phyloP scores from a whole-genome alignment of 2,797 vertebrate genomes.

The Petrocephalus schoutedeni region DNA sequence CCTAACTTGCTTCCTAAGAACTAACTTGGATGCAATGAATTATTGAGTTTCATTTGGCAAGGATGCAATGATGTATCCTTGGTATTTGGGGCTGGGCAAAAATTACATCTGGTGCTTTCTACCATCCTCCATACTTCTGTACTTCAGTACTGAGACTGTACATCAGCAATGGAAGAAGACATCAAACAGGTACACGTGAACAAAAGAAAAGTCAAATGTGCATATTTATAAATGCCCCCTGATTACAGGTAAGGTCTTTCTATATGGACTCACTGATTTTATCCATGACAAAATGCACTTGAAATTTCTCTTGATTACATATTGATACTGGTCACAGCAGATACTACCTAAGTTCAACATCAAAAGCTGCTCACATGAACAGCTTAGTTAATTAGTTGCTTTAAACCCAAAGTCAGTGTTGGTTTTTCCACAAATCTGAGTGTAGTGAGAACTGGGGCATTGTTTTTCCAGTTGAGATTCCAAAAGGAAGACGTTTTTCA shows the following conservation, averaged over 20 bases:
- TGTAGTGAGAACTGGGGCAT: not conserved
- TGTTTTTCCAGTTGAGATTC: not conserved
- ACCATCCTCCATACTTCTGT: not conserved
- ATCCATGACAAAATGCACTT: not conserved
- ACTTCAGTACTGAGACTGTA: not conserved
- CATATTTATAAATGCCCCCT: not conserved
- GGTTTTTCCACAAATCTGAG: not conserved
- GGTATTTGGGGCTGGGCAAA: not conserved
- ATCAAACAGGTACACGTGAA: not conserved
- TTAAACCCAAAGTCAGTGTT: not conserved
- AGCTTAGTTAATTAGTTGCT: not conserved
- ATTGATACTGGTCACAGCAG: not conserved
- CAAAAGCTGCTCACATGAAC: not conserved
- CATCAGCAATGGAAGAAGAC: not conserved
- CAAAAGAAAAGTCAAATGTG: not conserved
- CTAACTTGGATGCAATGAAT: not conserved
- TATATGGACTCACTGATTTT: not conserved
- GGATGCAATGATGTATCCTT: not conserved
- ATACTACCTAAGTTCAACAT: not conserved
- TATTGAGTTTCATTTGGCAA: not conserved
- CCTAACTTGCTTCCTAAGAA: not conserved
- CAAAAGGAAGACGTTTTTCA: not conserved
- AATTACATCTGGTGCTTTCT: not conserved
- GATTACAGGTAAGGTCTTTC: not conserved
- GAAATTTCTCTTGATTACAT: not conserved